Percentiles rank a stretch among this genome's conserved stretches.
phyloP scores from a whole-genome alignment of 2,113 vertebrate genomes.

The Nansenia antarctica region DNA sequence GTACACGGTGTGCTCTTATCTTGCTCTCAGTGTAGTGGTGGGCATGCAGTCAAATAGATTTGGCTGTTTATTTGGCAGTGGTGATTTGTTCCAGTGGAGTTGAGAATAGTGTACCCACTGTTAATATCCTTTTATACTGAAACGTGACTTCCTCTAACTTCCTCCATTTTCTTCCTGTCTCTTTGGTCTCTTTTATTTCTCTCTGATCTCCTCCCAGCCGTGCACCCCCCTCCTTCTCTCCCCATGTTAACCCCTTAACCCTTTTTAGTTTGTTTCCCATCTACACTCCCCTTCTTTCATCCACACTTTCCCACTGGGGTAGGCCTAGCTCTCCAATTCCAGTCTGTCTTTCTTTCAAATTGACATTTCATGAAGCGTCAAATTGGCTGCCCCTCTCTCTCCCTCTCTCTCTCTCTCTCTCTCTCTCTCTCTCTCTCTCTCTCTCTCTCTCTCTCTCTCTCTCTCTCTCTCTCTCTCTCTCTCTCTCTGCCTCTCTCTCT shows the following conservation, averaged over 20 bases:
- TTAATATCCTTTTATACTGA: constrained; percentile 25
- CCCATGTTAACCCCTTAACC: constrained; percentile 57
- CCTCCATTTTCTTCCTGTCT: constrained; percentile 48
- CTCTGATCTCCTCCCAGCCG: constrained; percentile 54
- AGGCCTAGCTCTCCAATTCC: too few relatives aligned
- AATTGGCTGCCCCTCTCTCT: too few relatives aligned
- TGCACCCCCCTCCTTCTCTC: constrained; percentile 34
- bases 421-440: neutral
- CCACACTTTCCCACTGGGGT: too few relatives aligned
- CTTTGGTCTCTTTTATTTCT: constrained; percentile 36
- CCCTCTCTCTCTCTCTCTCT: too few relatives aligned
- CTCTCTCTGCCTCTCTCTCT: constrained; percentile 13
- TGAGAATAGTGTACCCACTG: constrained; percentile 28
- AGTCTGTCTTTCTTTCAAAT: too few relatives aligned
- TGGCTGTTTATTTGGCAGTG: constrained; percentile 61
- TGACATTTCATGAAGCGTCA: too few relatives aligned
- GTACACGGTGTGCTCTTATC: constrained; percentile 64
- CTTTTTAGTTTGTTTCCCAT: constrained; percentile 13
- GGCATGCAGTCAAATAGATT: constrained; percentile 25
- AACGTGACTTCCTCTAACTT: constrained; percentile 47
- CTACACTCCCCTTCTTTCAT: too few relatives aligned
- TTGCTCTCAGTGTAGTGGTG: neutral
- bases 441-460: constrained; percentile 9
- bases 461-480: constrained; percentile 3
- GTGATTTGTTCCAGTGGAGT: constrained; percentile 58